Conservation (phyloP, 1,140 invertebrate species). For the Diploscapter pachys region DNA sequence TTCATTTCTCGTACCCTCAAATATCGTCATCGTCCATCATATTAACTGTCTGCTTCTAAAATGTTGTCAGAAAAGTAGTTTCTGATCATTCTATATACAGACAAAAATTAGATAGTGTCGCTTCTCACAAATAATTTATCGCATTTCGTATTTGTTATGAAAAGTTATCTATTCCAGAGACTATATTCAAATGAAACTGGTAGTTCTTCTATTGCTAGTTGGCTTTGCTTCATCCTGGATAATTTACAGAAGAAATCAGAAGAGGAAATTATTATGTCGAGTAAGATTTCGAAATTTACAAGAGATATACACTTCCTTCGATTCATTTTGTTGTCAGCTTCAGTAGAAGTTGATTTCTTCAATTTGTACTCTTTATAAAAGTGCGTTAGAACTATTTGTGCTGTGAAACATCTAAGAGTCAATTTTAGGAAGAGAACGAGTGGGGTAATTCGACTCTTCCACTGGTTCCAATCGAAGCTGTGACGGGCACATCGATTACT, state of each 20-base stretch:
- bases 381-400: no score
- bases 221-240: conserved; percentile 19
- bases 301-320: neutral
- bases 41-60: no score
- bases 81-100: no score
- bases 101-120: no score
- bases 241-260: conserved; percentile 30
- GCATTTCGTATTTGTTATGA: no score
- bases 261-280: conserved; percentile 17
- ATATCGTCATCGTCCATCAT: no score
- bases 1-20: no score
- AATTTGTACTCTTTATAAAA: neutral
- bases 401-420: neutral
- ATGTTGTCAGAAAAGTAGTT: no score
- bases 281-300: neutral
- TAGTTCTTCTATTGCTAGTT: no score
- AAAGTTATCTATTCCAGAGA: no score
- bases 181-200: no score
- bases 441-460: conserved; percentile 23
- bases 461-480: neutral
- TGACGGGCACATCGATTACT: neutral
- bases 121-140: no score
- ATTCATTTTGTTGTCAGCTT: neutral
- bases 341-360: neutral
- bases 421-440: conserved; percentile 23